Conservation (phyloP, 2,113 vertebrate species). For the Muntiacus reevesi region DNA sequence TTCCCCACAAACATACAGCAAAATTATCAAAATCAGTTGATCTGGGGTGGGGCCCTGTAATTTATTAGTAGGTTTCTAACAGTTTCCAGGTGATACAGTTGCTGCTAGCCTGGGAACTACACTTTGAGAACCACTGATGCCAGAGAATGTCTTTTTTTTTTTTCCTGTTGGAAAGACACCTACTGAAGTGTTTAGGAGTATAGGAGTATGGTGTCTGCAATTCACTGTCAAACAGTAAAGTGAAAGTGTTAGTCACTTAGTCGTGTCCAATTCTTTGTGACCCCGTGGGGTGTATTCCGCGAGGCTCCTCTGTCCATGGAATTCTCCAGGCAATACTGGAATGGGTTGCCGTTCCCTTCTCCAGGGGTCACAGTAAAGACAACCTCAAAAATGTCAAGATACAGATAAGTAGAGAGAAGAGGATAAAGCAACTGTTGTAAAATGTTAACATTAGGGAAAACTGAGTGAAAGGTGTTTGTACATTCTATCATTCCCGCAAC, state of each 20-base stretch:
- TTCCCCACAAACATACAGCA: neutral
- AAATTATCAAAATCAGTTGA: neutral
- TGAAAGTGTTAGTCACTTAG: neutral
- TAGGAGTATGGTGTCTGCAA: neutral
- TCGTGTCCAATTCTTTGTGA: neutral
- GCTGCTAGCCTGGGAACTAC: neutral
- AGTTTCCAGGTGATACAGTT: neutral
- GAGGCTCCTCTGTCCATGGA: neutral
- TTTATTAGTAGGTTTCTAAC: neutral
- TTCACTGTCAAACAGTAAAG: neutral
- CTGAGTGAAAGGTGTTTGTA: neutral
- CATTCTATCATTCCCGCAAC: neutral
- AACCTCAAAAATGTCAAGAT: neutral
- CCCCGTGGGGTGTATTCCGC: neutral
- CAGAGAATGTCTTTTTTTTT: neutral
- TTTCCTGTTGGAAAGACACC: neutral
- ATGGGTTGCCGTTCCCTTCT: neutral
- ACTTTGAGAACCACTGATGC: neutral
- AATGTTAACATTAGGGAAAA: neutral
- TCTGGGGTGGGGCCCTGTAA: neutral
- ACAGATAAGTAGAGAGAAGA: neutral
- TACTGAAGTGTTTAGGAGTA: neutral
- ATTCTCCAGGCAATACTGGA: neutral
- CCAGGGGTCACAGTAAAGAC: neutral
- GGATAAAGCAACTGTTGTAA: neutral